Percentiles rank a stretch among this genome's conserved stretches.
Conservation (phyloP, 2,113 vertebrate genomes). For the Poeciliopsis retropinna region DNA sequence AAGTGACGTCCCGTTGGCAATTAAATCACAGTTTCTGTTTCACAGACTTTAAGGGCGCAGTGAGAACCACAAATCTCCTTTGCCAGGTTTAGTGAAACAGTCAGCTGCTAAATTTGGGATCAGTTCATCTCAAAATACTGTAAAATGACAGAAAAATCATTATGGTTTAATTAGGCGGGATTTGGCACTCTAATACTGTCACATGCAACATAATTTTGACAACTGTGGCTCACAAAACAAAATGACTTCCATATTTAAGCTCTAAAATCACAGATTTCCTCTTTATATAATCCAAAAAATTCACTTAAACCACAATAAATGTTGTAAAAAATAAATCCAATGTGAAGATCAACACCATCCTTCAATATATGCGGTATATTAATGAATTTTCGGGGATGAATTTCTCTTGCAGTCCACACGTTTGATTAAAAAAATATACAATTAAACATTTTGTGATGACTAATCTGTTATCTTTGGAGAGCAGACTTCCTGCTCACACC, state of each 20-base stretch:
- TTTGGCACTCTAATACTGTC: background rate
- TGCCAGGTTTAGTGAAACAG: slow-evolving; percentile 15
- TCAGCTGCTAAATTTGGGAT: slow-evolving; percentile 13
- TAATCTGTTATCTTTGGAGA: slow-evolving; percentile 11
- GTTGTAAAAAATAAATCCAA: background rate
- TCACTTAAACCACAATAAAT: background rate
- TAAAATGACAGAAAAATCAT: background rate
- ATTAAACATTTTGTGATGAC: background rate
- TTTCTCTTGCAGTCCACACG: background rate
- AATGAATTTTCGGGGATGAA: background rate
- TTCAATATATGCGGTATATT: background rate
- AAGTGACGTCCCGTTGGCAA: slow-evolving; percentile 44
- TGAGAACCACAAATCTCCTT: slow-evolving; percentile 28
- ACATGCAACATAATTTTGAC: background rate
- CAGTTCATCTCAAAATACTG: slow-evolving; percentile 4
- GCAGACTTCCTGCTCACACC: background rate
- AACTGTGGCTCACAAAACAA: background rate
- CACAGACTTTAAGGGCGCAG: slow-evolving; percentile 46
- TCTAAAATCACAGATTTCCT: background rate
- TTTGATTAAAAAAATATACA: background rate
- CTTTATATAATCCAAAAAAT: background rate
- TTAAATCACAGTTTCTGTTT: slow-evolving; percentile 61
- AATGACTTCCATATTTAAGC: background rate
- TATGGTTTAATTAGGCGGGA: slow-evolving; percentile 8
- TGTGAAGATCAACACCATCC: background rate